Conservation (phyloP, 2,797 vertebrate species). For the Neomorphus geoffroyi region DNA sequence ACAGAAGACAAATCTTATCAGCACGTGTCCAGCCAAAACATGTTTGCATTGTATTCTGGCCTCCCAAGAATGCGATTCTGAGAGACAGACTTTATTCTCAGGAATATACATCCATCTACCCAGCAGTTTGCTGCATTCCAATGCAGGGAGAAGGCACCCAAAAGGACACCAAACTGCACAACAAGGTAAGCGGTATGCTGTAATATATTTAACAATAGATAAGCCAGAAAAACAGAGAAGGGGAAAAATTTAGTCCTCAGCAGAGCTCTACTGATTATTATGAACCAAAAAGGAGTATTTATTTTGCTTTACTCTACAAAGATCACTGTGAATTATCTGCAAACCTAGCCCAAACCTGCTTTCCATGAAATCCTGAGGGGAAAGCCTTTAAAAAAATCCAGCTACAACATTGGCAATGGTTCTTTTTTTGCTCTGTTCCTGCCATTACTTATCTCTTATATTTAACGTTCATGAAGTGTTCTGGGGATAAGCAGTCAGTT, state of each 20-base stretch:
- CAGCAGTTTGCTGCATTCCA: not conserved
- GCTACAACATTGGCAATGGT: not conserved
- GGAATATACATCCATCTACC: not conserved
- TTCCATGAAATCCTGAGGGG: not conserved
- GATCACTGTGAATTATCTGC: conserved; percentile 50
- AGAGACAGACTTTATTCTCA: not conserved
- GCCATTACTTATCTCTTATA: conserved; percentile 36
- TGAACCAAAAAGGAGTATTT: conserved; percentile 17
- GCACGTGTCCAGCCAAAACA: not conserved
- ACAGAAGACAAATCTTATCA: not conserved
- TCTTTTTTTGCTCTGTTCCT: not conserved
- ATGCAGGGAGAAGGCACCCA: not conserved
- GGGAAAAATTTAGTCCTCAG: not conserved
- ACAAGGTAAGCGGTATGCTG: not conserved
- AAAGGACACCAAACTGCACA: not conserved
- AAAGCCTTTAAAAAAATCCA: not conserved
- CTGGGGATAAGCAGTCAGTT: conserved; percentile 42
- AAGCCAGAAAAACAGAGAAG: not conserved
- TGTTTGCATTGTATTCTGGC: not conserved
- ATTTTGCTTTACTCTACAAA: conserved; percentile 33
- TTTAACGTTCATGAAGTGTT: conserved; percentile 7
- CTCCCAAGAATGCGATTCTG: not conserved
- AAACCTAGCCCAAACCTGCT: not conserved
- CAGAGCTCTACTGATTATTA: conserved; percentile 12
- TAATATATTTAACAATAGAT: conserved; percentile 6